Base-by-base conservation (phyloP, 2,797 vertebrate genomes). In the Poeciliopsis infans region DNA sequence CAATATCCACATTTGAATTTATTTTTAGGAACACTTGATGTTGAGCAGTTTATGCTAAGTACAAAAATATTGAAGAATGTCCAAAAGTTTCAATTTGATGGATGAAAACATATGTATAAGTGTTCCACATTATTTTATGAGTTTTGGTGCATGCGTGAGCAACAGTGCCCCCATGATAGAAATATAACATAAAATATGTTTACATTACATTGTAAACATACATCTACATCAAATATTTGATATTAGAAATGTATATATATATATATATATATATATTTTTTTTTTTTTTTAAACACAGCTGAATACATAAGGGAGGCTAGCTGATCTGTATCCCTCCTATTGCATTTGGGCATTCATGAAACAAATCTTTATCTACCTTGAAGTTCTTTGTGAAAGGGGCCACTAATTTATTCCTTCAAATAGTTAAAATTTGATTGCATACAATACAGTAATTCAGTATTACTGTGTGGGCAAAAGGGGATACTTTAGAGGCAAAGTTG, bases 1-100 rank as follows among this genome's bases (percentile, higher is more conserved):
- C 79, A 77, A 86, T 85, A 41, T 33, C 43, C 46, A 75, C 78
- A 83, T 84, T 45, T 74, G 81, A 74, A 84, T 66, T 68, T 31
- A 45, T 53, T 79, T 86, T 82, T 46, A 55, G 51, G 51, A 55
- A 55, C 7, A 55, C 25, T 0, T 0, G 25, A 25, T n/a, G 25
- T 12, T n/a, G 25, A 55, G 23, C 51, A 55, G n/a, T 55, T 55
- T 4, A 11, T 23, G 7, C 47, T 23, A 55, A 11, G 51, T 55
- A 55, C 23, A 55, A 55, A 11, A 25, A 55, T n/a, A 55, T 55
- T 25, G 51, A n/a, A 55, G 23, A 0, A 3, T 8, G 51, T 55
- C 51, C 51, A 53, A 15, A 23, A 51, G 6, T 25, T 23, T 53
- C 51, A 55, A 55, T 55, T 55, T 55, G 51, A 55, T 55, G 51